A percentile compares a stretch with the other conserved stretches of the same genome.
phyloP scores from a whole-genome alignment of 2,888 invertebrate genomes.

The Frankliniella fusca region DNA sequence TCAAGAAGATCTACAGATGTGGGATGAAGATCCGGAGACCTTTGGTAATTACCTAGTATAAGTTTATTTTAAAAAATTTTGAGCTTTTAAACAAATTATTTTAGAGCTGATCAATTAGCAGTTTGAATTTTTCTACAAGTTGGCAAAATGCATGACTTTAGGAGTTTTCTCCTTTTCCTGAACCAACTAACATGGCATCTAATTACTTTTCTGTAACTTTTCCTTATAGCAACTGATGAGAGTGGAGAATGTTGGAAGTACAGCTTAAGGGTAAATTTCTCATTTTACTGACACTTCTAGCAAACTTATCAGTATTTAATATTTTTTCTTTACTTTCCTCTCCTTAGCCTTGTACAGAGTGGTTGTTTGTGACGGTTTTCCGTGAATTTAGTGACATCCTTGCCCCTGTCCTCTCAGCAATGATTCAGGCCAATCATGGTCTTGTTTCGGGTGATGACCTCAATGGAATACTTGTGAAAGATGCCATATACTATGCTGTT shows the following conservation, averaged over 20 bases:
- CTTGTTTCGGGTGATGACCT: constrained; percentile 67
- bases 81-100: too few species aligned
- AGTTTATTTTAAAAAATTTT: background rate
- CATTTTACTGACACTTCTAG: constrained; percentile 13
- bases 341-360: constrained; percentile 77
- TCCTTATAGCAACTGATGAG: constrained; percentile 61
- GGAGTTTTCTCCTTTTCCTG: too few species aligned
- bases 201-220: constrained; percentile 32
- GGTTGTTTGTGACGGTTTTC: constrained; percentile 77
- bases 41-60: constrained; percentile 59
- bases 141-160: too few species aligned
- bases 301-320: constrained; percentile 30
- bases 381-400: constrained; percentile 70
- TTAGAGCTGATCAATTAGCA: too few species aligned
- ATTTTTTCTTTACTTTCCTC: constrained; percentile 33
- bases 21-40: constrained; percentile 88
- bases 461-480: constrained; percentile 76
- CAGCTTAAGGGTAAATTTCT: constrained; percentile 67
- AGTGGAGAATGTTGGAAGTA: constrained; percentile 93
- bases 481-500: constrained; percentile 90
- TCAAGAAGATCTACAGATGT: constrained; percentile 74
- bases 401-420: constrained; percentile 67
- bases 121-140: too few species aligned
- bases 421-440: constrained; percentile 64
- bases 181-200: too few species aligned